These are phyloP conservation scores for Pseudolaguvia tuberculata DNA, from an alignment of 2,113 vertebrate species.

Conservation along the genomic window DNA sequence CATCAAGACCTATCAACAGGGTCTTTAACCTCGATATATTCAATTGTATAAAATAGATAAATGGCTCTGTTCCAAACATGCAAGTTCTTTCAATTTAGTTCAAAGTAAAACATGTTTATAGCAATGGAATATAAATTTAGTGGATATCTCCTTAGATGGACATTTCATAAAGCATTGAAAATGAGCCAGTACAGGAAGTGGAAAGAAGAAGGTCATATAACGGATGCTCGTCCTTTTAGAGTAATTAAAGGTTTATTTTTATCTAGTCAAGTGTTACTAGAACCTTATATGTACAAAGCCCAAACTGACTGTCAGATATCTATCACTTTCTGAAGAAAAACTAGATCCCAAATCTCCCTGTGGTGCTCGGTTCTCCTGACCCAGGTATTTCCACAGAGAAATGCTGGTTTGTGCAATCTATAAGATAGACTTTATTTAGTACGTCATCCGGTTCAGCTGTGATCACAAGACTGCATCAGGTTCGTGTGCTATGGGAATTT, in stretches of 20 bases:
- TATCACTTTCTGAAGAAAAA: constrained; percentile 19
- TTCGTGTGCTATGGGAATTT: constrained; percentile 8
- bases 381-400: constrained; percentile 14
- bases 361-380: constrained; percentile 9
- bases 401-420: constrained; percentile 3
- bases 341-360: constrained; percentile 10
- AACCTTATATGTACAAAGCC: constrained; percentile 38
- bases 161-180: constrained; percentile 48
- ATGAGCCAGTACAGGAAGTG: neutral
- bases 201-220: constrained; percentile 39
- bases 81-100: neutral
- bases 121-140: constrained; percentile 43
- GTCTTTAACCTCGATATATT: too few species aligned
- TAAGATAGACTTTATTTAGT: constrained; percentile 11
- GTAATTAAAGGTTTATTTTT: constrained; percentile 48
- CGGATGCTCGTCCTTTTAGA: constrained; percentile 50
- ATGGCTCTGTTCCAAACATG: too few species aligned
- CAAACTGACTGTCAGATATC: constrained; percentile 43
- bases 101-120: neutral
- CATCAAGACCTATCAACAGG: too few species aligned
- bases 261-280: constrained; percentile 60
- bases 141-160: constrained; percentile 49
- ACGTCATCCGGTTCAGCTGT: constrained; percentile 17
- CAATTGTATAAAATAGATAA: too few species aligned
- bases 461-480: constrained; percentile 25